These are phyloP conservation scores for Sinocyclocheilus anshuiensis DNA, from an alignment of 2,113 vertebrate species.

Conservation along the genomic window DNA sequence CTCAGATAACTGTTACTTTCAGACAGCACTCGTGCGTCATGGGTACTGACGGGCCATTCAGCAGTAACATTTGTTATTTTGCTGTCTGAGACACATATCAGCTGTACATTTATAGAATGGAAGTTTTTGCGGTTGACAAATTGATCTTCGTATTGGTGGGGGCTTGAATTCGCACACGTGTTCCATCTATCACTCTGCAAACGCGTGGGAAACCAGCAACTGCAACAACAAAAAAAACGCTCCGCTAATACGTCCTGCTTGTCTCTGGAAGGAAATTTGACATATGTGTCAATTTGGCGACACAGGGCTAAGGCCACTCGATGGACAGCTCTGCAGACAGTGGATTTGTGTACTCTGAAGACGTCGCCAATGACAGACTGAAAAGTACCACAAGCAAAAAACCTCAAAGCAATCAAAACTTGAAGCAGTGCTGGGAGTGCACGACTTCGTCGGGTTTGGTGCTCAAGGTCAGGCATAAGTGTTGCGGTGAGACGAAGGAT, in stretches of 20 bases:
- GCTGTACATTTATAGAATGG: neutral
- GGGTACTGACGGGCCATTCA: neutral
- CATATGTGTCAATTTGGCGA: neutral
- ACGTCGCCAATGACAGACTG: neutral
- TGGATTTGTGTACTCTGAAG: neutral
- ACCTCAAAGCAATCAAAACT: neutral
- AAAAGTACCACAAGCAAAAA: neutral
- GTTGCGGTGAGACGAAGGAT: neutral
- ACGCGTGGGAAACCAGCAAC: no score
- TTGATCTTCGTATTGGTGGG: neutral
- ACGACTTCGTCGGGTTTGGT: neutral
- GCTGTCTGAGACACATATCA: neutral
- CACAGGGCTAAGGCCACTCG: neutral
- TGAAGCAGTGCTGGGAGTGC: neutral
- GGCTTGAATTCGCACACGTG: neutral
- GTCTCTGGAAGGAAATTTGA: neutral
- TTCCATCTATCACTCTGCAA: neutral
- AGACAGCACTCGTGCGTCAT: neutral
- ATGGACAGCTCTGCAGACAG: conserved; percentile 3
- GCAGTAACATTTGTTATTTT: neutral
- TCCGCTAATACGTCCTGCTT: no score
- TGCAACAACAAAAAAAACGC: neutral
- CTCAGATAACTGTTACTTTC: neutral
- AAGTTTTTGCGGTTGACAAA: neutral
- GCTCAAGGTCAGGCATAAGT: neutral